These are phyloP conservation scores for Dynastes tityus DNA, from an alignment of 2,888 invertebrate species.

Conservation along the genomic window DNA sequence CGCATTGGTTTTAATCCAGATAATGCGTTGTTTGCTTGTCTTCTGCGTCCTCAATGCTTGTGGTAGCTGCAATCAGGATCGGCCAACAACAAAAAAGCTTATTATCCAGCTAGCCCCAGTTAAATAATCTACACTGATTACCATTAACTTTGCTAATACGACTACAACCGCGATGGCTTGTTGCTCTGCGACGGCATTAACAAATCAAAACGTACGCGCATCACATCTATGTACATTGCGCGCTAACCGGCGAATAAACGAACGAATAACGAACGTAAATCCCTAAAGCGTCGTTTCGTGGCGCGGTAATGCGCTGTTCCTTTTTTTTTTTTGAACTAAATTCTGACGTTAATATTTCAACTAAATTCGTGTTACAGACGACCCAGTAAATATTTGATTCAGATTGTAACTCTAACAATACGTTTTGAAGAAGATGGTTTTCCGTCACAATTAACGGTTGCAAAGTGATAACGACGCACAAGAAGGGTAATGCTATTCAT, in stretches of 20 bases:
- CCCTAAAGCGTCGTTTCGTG: neutral
- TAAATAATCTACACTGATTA: slow-evolving; percentile 52
- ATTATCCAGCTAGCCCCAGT: slow-evolving; percentile 5
- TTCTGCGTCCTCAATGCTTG: too few species aligned
- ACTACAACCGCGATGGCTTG: slow-evolving; percentile 34
- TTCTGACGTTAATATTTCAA: neutral
- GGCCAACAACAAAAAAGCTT: neutral
- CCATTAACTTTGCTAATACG: slow-evolving; percentile 48
- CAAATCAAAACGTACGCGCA: slow-evolving; percentile 42
- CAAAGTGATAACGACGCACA: too few species aligned
- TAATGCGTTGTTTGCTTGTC: too few species aligned
- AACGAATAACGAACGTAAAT: too few species aligned
- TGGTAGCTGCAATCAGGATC: too few species aligned
- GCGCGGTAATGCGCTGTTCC: neutral
- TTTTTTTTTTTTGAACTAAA: neutral
- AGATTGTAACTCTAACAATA: too few species aligned
- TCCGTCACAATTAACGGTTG: too few species aligned
- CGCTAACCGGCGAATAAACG: slow-evolving; percentile 3
- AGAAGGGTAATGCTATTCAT: too few species aligned
- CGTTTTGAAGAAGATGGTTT: too few species aligned
- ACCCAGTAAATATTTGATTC: too few species aligned
- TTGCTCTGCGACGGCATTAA: slow-evolving; percentile 48
- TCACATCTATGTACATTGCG: neutral
- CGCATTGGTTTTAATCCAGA: too few species aligned
- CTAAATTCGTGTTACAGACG: neutral